Conservation (phyloP, 2,113 vertebrate genomes). For the Lanius collurio region DNA sequence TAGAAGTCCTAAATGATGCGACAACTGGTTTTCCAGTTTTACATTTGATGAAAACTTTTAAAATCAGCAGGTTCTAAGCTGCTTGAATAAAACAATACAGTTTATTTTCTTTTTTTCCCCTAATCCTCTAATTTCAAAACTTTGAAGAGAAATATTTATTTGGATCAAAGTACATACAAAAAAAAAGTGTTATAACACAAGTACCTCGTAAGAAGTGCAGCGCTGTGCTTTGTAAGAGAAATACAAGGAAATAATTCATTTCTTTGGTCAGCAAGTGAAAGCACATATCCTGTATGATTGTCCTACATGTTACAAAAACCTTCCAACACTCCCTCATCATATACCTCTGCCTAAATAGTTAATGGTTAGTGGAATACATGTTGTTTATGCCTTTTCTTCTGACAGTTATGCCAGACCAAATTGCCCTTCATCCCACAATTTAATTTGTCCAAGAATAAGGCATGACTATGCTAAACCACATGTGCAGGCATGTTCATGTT, state of each 20-base stretch:
- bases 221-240: neutral
- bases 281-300: neutral
- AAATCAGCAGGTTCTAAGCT: neutral
- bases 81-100: neutral
- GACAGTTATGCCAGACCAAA: neutral
- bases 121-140: neutral
- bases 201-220: neutral
- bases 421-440: fast-evolving
- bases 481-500: fast-evolving
- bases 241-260: neutral
- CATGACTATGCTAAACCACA: neutral
- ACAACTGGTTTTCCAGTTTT: neutral
- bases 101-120: neutral
- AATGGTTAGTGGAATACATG: neutral
- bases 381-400: neutral
- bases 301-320: neutral
- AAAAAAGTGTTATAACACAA: neutral
- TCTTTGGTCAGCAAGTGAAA: neutral
- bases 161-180: neutral
- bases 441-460: neutral
- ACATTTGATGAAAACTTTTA: neutral
- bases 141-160: neutral
- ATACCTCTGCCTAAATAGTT: neutral
- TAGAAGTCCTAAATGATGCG: neutral
- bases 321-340: neutral